Evolutionary conservation across 2,797 vertebrate genomes (phyloP).

Genomic region (Nyctalus aviator): DNA sequence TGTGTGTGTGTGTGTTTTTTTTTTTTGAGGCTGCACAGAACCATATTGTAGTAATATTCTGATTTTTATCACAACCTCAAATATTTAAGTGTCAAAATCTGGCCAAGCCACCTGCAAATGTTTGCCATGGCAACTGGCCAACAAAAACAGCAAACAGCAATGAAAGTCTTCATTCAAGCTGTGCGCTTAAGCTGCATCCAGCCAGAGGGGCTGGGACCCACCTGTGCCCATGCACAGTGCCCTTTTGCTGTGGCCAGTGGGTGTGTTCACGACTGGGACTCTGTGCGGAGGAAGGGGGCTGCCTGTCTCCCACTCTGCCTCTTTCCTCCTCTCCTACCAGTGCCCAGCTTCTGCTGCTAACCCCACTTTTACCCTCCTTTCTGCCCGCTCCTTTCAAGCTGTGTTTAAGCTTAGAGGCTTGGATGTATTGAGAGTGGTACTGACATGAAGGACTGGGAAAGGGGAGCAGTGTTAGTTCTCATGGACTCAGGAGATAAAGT

Average conservation of each 20-base stretch:
- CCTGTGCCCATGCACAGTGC: slow-evolving; percentile 86
- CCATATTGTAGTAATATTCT: slow-evolving; percentile 92
- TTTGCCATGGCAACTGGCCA: slow-evolving; percentile 91
- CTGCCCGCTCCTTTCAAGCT: neutral
- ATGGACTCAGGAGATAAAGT: slow-evolving; percentile 55
- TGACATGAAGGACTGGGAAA: slow-evolving; percentile 76
- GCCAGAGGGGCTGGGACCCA: slow-evolving; percentile 87
- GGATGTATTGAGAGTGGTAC: neutral
- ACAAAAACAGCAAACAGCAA: slow-evolving; percentile 90
- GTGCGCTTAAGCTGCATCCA: slow-evolving; percentile 81
- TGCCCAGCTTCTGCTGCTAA: neutral
- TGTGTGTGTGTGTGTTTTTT: slow-evolving; percentile 73
- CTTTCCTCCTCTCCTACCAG: slow-evolving; percentile 49
- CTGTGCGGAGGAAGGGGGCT: slow-evolving; percentile 46
- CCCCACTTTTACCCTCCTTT: neutral
- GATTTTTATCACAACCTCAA: slow-evolving; percentile 93
- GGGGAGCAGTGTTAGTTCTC: slow-evolving; percentile 46
- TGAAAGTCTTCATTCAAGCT: slow-evolving; percentile 91
- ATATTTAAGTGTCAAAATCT: slow-evolving; percentile 92
- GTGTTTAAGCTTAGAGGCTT: slow-evolving; percentile 35
- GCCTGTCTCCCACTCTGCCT: slow-evolving; percentile 5
- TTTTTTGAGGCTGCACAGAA: slow-evolving; percentile 86
- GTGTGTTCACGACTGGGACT: slow-evolving; percentile 80
- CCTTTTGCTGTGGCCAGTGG: slow-evolving; percentile 76
- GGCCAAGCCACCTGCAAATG: slow-evolving; percentile 93